phyloP scores from a whole-genome alignment of 1,140 invertebrate species.

The Meloidogyne floridensis region DNA sequence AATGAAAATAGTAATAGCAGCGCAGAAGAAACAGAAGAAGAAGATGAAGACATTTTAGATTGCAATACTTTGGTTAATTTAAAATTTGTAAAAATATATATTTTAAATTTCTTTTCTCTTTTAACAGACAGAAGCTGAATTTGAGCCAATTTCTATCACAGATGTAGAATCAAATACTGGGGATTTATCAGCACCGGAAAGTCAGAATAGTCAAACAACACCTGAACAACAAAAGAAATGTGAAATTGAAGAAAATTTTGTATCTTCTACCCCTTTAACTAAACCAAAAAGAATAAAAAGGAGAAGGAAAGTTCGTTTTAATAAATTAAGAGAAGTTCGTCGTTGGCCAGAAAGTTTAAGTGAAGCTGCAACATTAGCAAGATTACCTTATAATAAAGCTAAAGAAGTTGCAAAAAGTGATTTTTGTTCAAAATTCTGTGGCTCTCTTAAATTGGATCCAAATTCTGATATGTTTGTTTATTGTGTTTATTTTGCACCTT shows the following conservation, averaged over 20 bases:
- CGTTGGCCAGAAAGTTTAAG: background rate
- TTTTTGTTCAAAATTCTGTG: background rate
- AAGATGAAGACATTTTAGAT: background rate
- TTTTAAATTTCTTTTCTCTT: background rate
- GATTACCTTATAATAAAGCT: conserved; percentile 1
- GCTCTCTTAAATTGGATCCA: background rate
- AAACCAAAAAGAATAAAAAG: background rate
- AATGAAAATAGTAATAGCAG: background rate
- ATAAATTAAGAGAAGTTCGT: background rate
- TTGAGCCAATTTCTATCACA: background rate
- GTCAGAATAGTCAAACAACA: background rate
- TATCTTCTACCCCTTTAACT: background rate
- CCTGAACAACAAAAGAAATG: background rate
- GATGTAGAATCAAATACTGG: conserved; percentile 1
- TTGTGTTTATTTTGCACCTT: background rate
- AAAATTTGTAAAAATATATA: background rate
- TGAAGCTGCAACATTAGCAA: background rate
- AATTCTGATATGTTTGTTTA: background rate
- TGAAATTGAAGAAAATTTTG: background rate
- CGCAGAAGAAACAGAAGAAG: background rate
- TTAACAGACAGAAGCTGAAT: background rate
- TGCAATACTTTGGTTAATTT: background rate
- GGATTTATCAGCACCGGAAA: background rate
- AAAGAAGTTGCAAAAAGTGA: background rate
- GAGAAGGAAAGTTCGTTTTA: background rate